Percentiles rank a stretch among this genome's conserved stretches.
phyloP scores from a whole-genome alignment of 2,113 vertebrate species.

The Macquaria australasica region DNA sequence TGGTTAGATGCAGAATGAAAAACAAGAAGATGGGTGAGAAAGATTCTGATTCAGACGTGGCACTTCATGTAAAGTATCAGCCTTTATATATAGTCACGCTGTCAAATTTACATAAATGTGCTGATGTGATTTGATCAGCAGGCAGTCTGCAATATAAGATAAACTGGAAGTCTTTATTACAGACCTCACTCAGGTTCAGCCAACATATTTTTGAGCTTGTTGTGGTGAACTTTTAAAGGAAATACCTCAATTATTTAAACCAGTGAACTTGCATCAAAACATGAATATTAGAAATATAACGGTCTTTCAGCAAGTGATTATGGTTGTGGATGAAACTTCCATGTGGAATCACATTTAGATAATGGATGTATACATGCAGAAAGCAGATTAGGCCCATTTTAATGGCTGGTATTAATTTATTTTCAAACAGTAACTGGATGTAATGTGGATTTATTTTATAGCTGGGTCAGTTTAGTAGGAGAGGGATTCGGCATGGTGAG shows the following conservation, averaged over 20 bases:
- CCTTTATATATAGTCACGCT: neutral
- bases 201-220: neutral
- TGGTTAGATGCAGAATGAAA: constrained; percentile 18
- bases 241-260: neutral
- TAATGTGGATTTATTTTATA: neutral
- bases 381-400: too few relatives aligned
- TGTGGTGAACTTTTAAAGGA: neutral
- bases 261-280: neutral
- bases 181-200: neutral
- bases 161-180: neutral
- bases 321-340: neutral
- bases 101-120: neutral
- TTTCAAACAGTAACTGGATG: neutral
- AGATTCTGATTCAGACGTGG: neutral
- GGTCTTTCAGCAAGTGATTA: neutral
- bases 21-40: neutral
- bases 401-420: neutral
- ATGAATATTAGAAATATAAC: neutral
- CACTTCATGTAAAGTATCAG: neutral
- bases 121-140: neutral
- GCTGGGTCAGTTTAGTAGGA: neutral
- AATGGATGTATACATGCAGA: neutral
- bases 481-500: neutral
- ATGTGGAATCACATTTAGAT: neutral
- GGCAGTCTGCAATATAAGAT: neutral